Percentiles rank a stretch among this genome's conserved stretches.
phyloP scores from a whole-genome alignment of 2,113 vertebrate genomes.

The Diphyllodes magnificus region DNA sequence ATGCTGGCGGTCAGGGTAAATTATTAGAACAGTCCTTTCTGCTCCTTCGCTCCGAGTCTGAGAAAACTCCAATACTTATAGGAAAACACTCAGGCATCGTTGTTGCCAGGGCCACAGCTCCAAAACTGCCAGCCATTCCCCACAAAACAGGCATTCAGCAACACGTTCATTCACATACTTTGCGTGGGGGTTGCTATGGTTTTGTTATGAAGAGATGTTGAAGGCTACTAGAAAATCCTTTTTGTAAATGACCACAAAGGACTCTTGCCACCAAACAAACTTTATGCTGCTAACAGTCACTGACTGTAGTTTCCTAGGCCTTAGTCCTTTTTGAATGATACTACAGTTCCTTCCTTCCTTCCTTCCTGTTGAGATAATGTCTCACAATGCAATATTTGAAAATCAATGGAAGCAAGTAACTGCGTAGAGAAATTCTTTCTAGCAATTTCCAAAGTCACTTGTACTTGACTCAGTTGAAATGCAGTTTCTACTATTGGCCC shows the following conservation, averaged over 20 bases:
- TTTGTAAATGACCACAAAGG: not conserved
- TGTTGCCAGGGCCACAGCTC: conserved; percentile 10
- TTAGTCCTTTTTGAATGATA: not conserved
- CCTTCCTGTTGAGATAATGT: not conserved
- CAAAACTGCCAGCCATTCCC: conserved; percentile 20
- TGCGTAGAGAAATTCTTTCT: not conserved
- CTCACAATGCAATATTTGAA: not conserved
- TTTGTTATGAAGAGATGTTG: not conserved
- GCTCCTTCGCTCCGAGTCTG: not conserved
- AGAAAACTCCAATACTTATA: not conserved
- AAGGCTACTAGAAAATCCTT: not conserved
- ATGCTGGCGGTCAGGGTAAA: not conserved
- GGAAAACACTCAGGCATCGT: not conserved
- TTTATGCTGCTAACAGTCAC: not conserved
- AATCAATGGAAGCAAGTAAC: not conserved
- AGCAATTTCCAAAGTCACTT: not conserved
- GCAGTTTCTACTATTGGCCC: not conserved
- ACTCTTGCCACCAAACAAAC: not conserved
- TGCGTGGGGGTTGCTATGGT: conserved; percentile 24
- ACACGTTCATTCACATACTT: not conserved
- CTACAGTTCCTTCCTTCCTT: conserved; percentile 29
- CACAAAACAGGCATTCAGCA: conserved; percentile 32
- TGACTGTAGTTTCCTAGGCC: not conserved
- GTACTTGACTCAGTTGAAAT: not conserved
- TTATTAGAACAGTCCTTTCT: not conserved